Base-by-base conservation (phyloP, 2,113 vertebrate genomes). In the Gobio gobio region DNA sequence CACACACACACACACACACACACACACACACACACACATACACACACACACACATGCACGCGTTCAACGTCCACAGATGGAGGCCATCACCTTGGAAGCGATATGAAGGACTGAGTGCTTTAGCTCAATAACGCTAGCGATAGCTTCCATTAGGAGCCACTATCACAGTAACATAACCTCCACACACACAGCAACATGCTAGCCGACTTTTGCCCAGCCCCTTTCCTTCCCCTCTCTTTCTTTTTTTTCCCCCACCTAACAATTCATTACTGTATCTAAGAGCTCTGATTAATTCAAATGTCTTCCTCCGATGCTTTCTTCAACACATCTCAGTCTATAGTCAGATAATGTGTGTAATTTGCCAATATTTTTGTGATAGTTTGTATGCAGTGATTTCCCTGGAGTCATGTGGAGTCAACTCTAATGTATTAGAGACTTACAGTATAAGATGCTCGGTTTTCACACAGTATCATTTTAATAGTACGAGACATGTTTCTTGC, bases 91-190 rank as follows among this genome's bases (percentile, higher is more conserved):
- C 76, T 58, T 61, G 20, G 33, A 78, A 40, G 29, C 22, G 54
- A 78, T 40, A 78, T 78, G 54, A 78, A 78, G 5, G 13, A 78
- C 33, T 61, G 54, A 78, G 16, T 78, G 77, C 54, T 78, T 78
- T 43, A 78, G 77, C 54, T 61, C 77, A 78, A 78, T 61, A 80
- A 47, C 10, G 59, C 43, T 45, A 43, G 77, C 7, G 13, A 63
- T 18, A 64, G 59, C 59, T 24, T 64, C 56, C 54, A 79, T 61
- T 61, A 63, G 56, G 22, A 79, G 8, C 14, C 24, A 80, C 78
- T 64, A 80, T 29, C 58, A 80, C 40, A 24, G 77, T 79, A 79
- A 58, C 36, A 76, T 33, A 63, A 43, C 20, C 40, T 49, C n/a
- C 40, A 29, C 40, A 33, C 33, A 49, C 78, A 64, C 5, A 29